phyloP scores from a whole-genome alignment of 2,113 vertebrate genomes.

The Sander vitreus region DNA sequence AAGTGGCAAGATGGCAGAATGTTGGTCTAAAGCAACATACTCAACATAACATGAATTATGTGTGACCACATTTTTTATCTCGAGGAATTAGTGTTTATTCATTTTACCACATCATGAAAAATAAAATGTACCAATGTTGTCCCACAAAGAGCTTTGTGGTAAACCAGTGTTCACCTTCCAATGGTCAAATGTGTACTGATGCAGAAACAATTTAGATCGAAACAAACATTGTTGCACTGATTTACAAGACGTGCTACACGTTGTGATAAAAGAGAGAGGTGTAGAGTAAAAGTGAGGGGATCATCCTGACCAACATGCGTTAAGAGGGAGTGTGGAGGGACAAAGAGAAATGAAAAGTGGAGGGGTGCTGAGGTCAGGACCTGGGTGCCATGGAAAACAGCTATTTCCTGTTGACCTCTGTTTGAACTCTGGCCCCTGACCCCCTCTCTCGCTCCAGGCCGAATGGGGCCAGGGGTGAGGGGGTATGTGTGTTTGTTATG shows the following conservation, averaged over 20 bases:
- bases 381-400: conserved; percentile 71
- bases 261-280: not conserved
- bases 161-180: not conserved
- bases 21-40: not conserved
- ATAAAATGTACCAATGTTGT: not conserved
- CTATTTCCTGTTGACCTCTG: conserved; percentile 86
- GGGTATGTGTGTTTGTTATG: conserved; percentile 54
- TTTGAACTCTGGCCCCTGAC: conserved; percentile 83
- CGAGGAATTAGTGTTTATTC: too few species aligned
- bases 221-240: not conserved
- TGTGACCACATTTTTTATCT: too few species aligned
- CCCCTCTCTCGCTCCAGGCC: conserved; percentile 70
- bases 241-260: conserved; percentile 22
- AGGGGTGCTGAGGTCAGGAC: conserved; percentile 74
- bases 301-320: conserved; percentile 19
- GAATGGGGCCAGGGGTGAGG: conserved; percentile 59
- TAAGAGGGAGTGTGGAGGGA: conserved; percentile 22
- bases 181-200: not conserved
- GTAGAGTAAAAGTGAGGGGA: conserved; percentile 33
- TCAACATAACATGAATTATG: not conserved
- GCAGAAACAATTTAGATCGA: not conserved
- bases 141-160: not conserved
- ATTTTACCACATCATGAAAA: not conserved
- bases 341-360: conserved; percentile 78
- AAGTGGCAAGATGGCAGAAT: not conserved